Evolutionary conservation across 2,113 vertebrate genomes (phyloP).

Genomic region (Dipodomys spectabilis): DNA sequence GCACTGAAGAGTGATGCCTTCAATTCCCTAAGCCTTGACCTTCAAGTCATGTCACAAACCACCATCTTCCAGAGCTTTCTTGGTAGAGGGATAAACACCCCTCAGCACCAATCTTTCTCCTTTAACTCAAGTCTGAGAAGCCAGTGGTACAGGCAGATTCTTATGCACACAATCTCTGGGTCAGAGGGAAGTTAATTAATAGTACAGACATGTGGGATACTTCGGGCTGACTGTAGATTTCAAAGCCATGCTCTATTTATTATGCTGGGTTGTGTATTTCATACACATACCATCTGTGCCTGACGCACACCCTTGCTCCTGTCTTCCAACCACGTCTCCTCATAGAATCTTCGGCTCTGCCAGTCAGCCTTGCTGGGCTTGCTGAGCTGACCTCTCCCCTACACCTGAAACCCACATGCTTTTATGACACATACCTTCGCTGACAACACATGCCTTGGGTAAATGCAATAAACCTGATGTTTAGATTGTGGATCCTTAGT

Average conservation of each 20-base stretch:
- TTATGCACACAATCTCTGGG: not conserved
- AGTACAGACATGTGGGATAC: not conserved
- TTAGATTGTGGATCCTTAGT: not conserved
- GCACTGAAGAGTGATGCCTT: too few species aligned
- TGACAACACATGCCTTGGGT: not conserved
- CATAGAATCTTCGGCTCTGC: not conserved
- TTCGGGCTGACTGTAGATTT: not conserved
- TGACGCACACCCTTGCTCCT: not conserved
- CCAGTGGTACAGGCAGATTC: not conserved
- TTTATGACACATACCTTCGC: not conserved
- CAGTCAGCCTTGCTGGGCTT: not conserved
- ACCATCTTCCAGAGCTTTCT: not conserved
- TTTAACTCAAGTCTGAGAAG: constrained; percentile 5
- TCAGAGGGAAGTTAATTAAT: not conserved
- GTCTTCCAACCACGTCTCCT: not conserved
- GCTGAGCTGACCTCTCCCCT: not conserved
- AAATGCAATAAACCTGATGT: not conserved
- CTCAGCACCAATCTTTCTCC: not conserved
- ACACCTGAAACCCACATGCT: not conserved
- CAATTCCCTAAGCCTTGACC: not conserved
- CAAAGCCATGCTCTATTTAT: not conserved
- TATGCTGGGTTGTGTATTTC: not conserved
- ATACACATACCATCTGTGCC: not conserved
- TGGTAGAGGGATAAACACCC: not conserved
- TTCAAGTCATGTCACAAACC: not conserved